Base-by-base conservation (phyloP, 2,113 vertebrate species). In the Ramphastos sulfuratus region DNA sequence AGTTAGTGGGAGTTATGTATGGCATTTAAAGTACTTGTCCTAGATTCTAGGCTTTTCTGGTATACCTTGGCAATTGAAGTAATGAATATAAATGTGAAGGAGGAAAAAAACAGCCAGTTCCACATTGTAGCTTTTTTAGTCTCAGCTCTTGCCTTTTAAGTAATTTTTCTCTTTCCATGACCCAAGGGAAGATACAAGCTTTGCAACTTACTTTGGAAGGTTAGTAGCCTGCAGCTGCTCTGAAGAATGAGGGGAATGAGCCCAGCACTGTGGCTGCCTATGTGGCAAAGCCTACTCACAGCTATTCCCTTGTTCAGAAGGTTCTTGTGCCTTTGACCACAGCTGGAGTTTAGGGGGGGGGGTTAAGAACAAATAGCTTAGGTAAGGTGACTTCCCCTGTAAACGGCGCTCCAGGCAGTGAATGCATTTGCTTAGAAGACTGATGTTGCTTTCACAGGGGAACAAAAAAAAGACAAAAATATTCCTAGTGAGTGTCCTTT, bases 11-110 rank as follows among this genome's bases (percentile, higher is more conserved):
- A 83, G 54, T 55, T 82, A 37, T 21, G 21, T 9, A 17, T 56
- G 60, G 31, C 71, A 75, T 92, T 95, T 86, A 64, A 88, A 82
- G 25, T 54, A 44, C 56, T 70, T 93, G 76, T 60, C 71, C 42
- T 80, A 59, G 25, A 88, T 89, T 67, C 60, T 27, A 55, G 67
- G 46, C 31, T 87, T 74, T 93, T 78, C 91, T 69, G 30, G 31
- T 59, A 25, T 30, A 37, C 35, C 12, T 54, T 82, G 42, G 42
- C 71, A 70, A 73, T 60, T 76, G 39, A 60, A 86, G 71, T 89
- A 89, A 67, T 77, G 66, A 85, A 87, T 90, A 64, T 31, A 93
- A 73, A 85, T 58, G 44, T 1, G 20, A 87, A 35, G 18, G n/a
- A 69, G 24, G 7, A 28, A 71, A 24, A 24, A 77, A 73, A 0